These are phyloP conservation scores for Gila orcuttii DNA, from an alignment of 2,113 vertebrate species.

Conservation along the genomic window DNA sequence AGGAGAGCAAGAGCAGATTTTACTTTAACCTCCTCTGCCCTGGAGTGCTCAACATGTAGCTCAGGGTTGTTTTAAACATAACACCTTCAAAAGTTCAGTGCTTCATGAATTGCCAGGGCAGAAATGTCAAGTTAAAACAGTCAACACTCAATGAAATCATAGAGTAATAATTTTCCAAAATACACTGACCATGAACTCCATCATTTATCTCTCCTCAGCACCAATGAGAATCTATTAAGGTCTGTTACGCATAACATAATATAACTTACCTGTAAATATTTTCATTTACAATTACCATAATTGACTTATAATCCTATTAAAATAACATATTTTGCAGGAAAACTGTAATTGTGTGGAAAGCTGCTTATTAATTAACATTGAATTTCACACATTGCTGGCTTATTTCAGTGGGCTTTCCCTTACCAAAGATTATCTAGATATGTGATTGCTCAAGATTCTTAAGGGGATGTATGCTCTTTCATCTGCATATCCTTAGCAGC, in stretches of 20 bases:
- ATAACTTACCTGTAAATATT: not conserved
- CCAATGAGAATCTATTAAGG: not conserved
- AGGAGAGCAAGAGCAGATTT: not conserved
- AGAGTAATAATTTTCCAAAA: not conserved
- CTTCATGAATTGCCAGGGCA: not conserved
- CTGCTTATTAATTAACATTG: not conserved
- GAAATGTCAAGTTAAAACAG: not conserved
- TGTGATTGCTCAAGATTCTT: constrained; percentile 17
- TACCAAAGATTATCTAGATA: not conserved
- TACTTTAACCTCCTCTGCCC: not conserved
- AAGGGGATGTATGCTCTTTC: not conserved
- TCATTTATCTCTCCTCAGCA: not conserved
- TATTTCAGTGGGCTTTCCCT: not conserved
- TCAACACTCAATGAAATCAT: not conserved
- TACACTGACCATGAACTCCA: not conserved
- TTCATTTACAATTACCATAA: not conserved
- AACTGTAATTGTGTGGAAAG: not conserved
- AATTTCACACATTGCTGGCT: not conserved
- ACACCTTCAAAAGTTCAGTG: not conserved
- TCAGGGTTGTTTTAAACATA: not conserved
- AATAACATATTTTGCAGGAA: not conserved
- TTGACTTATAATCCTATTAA: not conserved
- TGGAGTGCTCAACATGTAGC: not conserved
- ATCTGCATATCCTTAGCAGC: constrained; percentile 13
- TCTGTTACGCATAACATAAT: not conserved